Conservation (phyloP, 2,888 invertebrate genomes). For the Uloborus plumipes region DNA sequence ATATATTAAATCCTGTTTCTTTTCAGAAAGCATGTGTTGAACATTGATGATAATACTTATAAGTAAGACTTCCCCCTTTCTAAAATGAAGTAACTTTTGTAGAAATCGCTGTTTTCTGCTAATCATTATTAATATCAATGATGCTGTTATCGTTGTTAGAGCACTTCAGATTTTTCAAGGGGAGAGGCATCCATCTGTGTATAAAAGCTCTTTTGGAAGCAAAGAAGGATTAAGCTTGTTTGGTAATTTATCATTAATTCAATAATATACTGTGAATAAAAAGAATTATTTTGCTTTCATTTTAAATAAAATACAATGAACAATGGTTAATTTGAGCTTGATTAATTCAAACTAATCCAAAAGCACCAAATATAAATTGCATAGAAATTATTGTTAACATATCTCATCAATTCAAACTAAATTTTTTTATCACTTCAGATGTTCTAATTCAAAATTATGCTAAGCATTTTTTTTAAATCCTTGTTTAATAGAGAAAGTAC, state of each 20-base stretch:
- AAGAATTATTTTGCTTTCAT: no score
- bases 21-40: conserved; percentile 78
- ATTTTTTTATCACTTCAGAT: no score
- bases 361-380: no score
- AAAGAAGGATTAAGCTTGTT: conserved; percentile 83
- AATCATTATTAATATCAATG: conserved; percentile 1
- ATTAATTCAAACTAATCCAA: no score
- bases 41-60: conserved; percentile 81
- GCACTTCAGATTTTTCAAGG: conserved; percentile 84
- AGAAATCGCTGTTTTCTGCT: background rate
- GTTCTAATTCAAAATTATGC: no score
- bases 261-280: no score
- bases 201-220: conserved; percentile 77
- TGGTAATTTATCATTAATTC: conserved; percentile 70
- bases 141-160: conserved; percentile 68
- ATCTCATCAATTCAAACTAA: no score
- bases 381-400: no score
- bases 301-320: no score
- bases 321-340: no score
- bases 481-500: no score
- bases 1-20: conserved; percentile 49
- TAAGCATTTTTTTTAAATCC: no score
- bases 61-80: conserved; percentile 66
- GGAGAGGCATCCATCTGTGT: conserved; percentile 81
- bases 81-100: background rate